Base-by-base conservation (phyloP, 2,888 invertebrate genomes). In the Thereva unica region DNA sequence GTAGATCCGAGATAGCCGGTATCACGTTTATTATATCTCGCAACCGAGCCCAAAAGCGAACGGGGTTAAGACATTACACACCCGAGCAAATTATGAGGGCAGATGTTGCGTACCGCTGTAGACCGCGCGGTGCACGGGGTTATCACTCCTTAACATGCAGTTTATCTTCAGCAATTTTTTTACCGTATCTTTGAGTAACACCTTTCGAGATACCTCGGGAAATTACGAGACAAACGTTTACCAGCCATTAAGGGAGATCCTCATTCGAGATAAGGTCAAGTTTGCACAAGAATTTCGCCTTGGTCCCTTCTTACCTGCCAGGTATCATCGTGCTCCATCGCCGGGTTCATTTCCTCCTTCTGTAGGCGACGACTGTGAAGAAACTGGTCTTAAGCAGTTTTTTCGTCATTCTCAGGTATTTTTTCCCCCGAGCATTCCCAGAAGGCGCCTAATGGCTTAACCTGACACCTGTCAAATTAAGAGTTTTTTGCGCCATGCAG, bases 401-500 rank as follows among this genome's bases (percentile, higher is more conserved):
- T 59, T 59, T 47, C 38, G 44, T 35, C 49, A 47, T 59, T 59
- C 38, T 45, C 37, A 45, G 38, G 8, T 47, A 44, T 42, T 57
- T 57, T 37, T 37, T 57, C 9, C 52, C 44, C 35, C 42, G 5
- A 45, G 12, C 12, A 37, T 35, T 59, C 37, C 9, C 9, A 38
- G 59, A 37, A 59, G 59, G 59, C 23, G 59, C 59, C 49, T 47
- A 47, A 59, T 59, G 59, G 49, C 59, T 47, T 47, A 12, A 59
- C 59, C 47, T 38, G 59, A 59, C 59, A 59, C 59, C 59, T 59
- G 59, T 59, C 59, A 59, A 59, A 59, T 59, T 41, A 59, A 59
- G 49, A 45, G 10, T 5, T 59, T 35, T 49, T 59, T 12, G 7
- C 40, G 3, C 23, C 23, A 23, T 23, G 23, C 23, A 49, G 37